Evolutionary conservation across 2,113 vertebrate species (phyloP).

Genomic region (Pithys albifrons): DNA sequence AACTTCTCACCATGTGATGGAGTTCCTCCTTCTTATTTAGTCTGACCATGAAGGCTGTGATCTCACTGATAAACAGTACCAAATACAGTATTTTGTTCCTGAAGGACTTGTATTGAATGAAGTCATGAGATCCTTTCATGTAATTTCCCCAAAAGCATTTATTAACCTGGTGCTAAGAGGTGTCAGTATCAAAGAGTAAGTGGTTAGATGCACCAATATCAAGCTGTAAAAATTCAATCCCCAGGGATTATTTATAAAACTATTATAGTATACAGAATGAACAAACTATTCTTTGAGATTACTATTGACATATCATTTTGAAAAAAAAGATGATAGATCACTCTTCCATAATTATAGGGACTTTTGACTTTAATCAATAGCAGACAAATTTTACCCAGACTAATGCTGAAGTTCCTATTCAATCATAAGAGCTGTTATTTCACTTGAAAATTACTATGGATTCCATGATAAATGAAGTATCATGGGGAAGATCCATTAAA

Average conservation of each 20-base stretch:
- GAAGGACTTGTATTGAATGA: not conserved
- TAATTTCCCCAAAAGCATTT: slow-evolving; percentile 13
- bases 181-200: not conserved
- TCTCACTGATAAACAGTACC: not conserved
- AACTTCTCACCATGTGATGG: not conserved
- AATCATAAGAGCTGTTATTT: slow-evolving; percentile 42
- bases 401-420: slow-evolving; percentile 39
- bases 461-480: slow-evolving; percentile 56
- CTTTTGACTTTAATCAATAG: slow-evolving; percentile 17
- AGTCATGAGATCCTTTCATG: not conserved
- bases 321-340: not conserved
- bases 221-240: not conserved
- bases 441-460: slow-evolving; percentile 35
- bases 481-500: slow-evolving; percentile 38
- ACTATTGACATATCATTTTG: not conserved
- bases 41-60: not conserved
- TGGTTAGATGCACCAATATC: not conserved
- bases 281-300: not conserved
- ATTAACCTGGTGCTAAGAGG: not conserved
- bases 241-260: not conserved
- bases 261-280: not conserved
- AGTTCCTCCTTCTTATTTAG: not conserved
- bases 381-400: slow-evolving; percentile 12
- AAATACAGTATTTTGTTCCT: not conserved
- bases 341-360: slow-evolving; percentile 9